These are phyloP conservation scores for Epirrhoe tristata DNA, from an alignment of 2,888 invertebrate genomes.

Conservation along the genomic window DNA sequence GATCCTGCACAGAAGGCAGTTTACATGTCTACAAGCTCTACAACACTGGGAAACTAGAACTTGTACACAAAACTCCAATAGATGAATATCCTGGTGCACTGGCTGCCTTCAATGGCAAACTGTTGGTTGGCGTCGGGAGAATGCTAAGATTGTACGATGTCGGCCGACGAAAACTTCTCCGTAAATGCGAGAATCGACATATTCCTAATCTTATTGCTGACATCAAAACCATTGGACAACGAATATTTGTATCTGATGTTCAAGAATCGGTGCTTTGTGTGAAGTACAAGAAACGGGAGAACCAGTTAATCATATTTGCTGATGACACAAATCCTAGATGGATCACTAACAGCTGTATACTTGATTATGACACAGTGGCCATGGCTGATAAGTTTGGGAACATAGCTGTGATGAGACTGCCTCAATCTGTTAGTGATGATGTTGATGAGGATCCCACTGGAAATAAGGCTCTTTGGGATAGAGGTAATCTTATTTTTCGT, in stretches of 20 bases:
- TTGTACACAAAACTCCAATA: constrained; percentile 96
- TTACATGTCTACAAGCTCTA: constrained; percentile 94
- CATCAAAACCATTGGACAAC: constrained; percentile 96
- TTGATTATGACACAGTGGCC: constrained; percentile 98
- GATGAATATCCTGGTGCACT: constrained; percentile 97
- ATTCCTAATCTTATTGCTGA: constrained; percentile 97
- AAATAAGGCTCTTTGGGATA: constrained; percentile 98
- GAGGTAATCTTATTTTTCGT: constrained; percentile 73
- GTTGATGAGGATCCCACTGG: constrained; percentile 99
- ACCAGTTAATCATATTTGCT: constrained; percentile 98
- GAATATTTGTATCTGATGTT: constrained; percentile 97
- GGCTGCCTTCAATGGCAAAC: constrained; percentile 95
- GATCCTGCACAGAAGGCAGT: constrained; percentile 92
- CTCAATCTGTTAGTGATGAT: constrained; percentile 97
- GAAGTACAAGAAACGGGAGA: constrained; percentile 97
- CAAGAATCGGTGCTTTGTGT: constrained; percentile 99
- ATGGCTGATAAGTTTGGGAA: constrained; percentile 99
- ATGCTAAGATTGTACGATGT: constrained; percentile 97
- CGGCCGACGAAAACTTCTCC: constrained; percentile 95
- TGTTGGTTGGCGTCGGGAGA: constrained; percentile 96
- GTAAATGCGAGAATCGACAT: constrained; percentile 99
- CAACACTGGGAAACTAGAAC: constrained; percentile 93
- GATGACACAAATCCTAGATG: constrained; percentile 98
- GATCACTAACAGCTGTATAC: constrained; percentile 95
- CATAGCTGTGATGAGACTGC: constrained; percentile 94